Evolutionary conservation across 92 coral and sea anemone species (phyloP), one percentile per base, ranked within the genome.

Genomic region (Plumapathes pennacea): DNA sequence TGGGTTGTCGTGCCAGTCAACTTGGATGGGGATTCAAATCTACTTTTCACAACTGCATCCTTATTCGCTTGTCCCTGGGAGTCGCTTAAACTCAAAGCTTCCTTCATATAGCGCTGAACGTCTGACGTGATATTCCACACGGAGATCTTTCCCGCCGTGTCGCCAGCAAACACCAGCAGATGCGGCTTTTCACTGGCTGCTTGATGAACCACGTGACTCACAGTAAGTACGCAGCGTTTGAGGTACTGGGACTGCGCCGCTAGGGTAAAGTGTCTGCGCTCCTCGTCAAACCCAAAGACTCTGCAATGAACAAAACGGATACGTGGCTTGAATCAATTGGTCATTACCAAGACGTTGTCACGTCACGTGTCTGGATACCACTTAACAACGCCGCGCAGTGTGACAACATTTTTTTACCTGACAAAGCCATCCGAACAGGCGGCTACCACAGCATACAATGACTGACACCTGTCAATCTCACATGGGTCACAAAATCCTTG

Each of bases 341-440:
- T 34, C 40, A 34, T 8, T 34, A n/a, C n/a, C 8, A 34, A n/a
- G 8, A 8, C 40, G n/a, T 34, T 8, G 8, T 8, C 40, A n/a
- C n/a, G 40, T 34, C n/a, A 34, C 8, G n/a, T 8, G 9, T 8
- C 40, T 8, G n/a, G n/a, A 8, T 34, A 34, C 8, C 8, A 0
- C 18, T 17, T 5, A 9, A 10, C 22, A 10, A 12, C n/a, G n/a
- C n/a, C n/a, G n/a, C n/a, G n/a, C n/a, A n/a, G n/a, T 47, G 29
- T 18, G n/a, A 13, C 25, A 26, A 30, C 17, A 43, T 21, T 10
- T 4, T 36, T 20, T 22, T 61, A 88, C 96, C 96, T 83, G 6
- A 88, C 90, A 47, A 88, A 88, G 7, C 96, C 96, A 58, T 88
- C 96, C 12, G 96, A 88, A 63, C 96, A 88, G 4, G 86, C 96